Evolutionary conservation across 1,140 invertebrate species (phyloP).

Genomic region (Uloborus diversus): DNA sequence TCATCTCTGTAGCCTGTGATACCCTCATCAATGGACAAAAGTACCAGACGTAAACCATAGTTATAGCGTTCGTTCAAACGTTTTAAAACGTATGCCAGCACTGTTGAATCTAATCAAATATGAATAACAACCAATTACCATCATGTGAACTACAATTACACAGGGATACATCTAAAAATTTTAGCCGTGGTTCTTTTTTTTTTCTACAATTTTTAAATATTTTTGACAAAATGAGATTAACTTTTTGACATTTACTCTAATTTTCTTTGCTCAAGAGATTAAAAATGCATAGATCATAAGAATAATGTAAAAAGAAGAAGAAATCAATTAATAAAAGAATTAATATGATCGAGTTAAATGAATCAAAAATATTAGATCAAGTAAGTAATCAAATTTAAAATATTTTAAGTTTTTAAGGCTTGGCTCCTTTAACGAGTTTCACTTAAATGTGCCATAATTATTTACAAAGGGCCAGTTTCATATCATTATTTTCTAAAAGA

Average conservation of each 20-base stretch:
- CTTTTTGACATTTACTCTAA: background rate
- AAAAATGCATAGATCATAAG: background rate
- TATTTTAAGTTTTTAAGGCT: too few relatives aligned
- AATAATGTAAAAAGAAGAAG: background rate
- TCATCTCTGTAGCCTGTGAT: constrained; percentile 94
- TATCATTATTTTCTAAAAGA: too few relatives aligned
- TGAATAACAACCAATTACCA: background rate
- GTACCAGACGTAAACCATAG: constrained; percentile 89
- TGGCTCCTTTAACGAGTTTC: too few relatives aligned
- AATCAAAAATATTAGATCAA: too few relatives aligned
- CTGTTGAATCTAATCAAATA: constrained; percentile 86
- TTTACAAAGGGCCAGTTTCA: too few relatives aligned
- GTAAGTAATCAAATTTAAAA: too few relatives aligned
- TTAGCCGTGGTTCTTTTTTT: background rate
- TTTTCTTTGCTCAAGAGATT: background rate
- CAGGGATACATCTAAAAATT: background rate
- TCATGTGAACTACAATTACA: background rate
- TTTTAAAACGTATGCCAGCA: constrained; percentile 92
- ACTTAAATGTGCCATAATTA: too few relatives aligned
- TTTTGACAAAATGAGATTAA: background rate
- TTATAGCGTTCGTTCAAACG: constrained; percentile 89
- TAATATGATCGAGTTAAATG: background rate
- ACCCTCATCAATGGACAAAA: constrained; percentile 98
- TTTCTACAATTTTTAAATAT: background rate
- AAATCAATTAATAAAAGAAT: background rate